Evolutionary conservation across 1,140 invertebrate genomes (phyloP).

Genomic region (Lepidostoma basale): DNA sequence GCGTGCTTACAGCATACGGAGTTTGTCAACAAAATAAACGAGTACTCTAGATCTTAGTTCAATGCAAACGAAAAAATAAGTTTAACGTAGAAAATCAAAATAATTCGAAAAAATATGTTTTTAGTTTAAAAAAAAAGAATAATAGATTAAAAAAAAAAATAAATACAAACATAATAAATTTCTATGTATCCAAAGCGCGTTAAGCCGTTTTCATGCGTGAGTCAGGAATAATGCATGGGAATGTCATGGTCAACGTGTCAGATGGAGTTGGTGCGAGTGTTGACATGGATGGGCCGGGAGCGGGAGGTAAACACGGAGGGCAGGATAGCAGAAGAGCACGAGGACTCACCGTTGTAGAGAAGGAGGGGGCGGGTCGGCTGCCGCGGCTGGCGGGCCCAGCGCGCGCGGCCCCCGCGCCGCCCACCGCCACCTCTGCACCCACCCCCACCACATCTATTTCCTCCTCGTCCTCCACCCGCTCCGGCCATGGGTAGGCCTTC

Average conservation of each 20-base stretch:
- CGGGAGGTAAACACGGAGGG: not conserved
- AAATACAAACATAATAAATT: too few relatives aligned
- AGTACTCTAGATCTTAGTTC: not conserved
- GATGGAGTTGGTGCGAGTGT: too few relatives aligned
- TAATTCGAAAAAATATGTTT: too few relatives aligned
- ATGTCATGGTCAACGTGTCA: too few relatives aligned
- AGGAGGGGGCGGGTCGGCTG: conserved; percentile 59
- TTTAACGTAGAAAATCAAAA: too few relatives aligned
- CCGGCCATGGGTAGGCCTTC: conserved; percentile 83
- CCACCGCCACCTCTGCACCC: conserved; percentile 49
- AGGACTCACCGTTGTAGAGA: conserved; percentile 58
- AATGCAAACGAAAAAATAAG: too few relatives aligned
- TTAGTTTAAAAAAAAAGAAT: too few relatives aligned
- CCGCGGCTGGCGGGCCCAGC: conserved; percentile 55
- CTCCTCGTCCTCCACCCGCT: conserved; percentile 76
- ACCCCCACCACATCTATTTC: conserved; percentile 81
- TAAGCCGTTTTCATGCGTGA: too few relatives aligned
- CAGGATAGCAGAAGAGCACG: not conserved
- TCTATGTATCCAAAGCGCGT: too few relatives aligned
- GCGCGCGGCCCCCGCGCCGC: conserved; percentile 59
- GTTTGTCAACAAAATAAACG: not conserved
- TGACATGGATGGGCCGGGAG: not conserved
- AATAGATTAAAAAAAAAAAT: too few relatives aligned
- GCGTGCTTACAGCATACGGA: not conserved
- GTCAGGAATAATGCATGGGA: too few relatives aligned